phyloP scores from a whole-genome alignment of 1,140 invertebrate species.

The Glomeris maerens region DNA sequence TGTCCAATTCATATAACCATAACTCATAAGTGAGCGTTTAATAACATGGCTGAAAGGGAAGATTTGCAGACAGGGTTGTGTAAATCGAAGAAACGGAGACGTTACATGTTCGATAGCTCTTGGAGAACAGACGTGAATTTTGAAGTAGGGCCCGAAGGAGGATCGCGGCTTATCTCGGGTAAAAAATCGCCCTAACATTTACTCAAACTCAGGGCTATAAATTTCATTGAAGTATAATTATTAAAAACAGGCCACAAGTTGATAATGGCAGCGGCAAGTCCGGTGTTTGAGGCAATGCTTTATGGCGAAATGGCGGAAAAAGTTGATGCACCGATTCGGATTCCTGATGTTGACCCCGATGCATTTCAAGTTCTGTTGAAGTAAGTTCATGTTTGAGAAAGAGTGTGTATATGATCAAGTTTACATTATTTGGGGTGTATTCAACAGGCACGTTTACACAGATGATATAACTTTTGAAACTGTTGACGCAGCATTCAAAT shows the following conservation, averaged over 20 bases:
- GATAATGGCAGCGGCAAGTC: conserved; percentile 65
- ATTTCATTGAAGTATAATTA: background rate
- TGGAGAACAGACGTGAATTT: conserved; percentile 10
- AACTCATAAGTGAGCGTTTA: too few relatives aligned
- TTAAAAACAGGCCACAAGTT: conserved; percentile 51
- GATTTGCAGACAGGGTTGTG: conserved; percentile 6
- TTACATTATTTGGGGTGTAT: conserved; percentile 18
- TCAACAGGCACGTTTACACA: conserved; percentile 68
- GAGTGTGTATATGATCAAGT: too few relatives aligned
- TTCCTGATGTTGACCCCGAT: conserved; percentile 67
- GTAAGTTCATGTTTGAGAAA: too few relatives aligned
- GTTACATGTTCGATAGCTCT: background rate
- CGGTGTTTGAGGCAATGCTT: conserved; percentile 68
- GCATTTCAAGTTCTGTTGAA: conserved; percentile 61
- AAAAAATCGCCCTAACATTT: too few relatives aligned
- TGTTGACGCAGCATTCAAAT: too few relatives aligned
- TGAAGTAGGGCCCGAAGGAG: background rate
- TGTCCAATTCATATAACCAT: too few relatives aligned
- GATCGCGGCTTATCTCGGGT: conserved; percentile 2
- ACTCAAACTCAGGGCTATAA: too few relatives aligned
- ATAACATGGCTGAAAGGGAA: too few relatives aligned
- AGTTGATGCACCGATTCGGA: conserved; percentile 49
- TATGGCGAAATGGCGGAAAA: conserved; percentile 54
- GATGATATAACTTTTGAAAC: conserved; percentile 59
- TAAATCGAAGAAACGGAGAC: background rate